Base-by-base conservation (phyloP, 2,888 invertebrate species). In the Hemicrepidius hirtus region DNA sequence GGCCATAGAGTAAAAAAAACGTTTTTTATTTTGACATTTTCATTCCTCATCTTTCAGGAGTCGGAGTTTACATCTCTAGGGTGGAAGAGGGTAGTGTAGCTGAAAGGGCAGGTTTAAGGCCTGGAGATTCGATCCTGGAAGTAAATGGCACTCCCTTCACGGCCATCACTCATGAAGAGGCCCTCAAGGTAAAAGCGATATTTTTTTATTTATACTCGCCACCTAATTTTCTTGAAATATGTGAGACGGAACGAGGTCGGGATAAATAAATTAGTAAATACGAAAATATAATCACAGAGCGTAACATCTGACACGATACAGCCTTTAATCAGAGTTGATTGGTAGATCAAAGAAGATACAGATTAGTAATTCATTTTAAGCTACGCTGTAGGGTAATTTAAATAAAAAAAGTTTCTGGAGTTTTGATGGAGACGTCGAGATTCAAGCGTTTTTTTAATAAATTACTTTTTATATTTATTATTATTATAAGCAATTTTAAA, bases 71-170 rank as follows among this genome's bases (percentile, higher is more conserved):
- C 89, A 96, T 97, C 87, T 96, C 96, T 82, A 90, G 96, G 82
- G 95, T 97, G 82, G 96, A 96, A 86, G 95, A 95, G 82, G 94
- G 95, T 76, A 95, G 95, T 82, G 94, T 96, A 80, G 96, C 96
- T 77, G 96, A 96, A 87, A 91, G 95, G 78, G 94, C 95, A 75
- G 96, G 96, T 76, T 90, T 97, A 77, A 91, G 95, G 83, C 95
- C 96, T 77, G 97, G 97, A 77, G 97, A 97, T 89, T 96, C 97
- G 85, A 97, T 97, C 85, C 90, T 97, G 82, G 96, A 97, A 87
- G 97, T 97, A 79, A 97, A 97, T 87, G 97, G 97, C 75, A 95
- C 95, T 74, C 97, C 96, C 77, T 97, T 97, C 88, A 94, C 95
- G 68, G 95, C 95, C 83, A 95, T 97, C 85, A 94, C 94, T 77